Base-by-base conservation (phyloP, 1,140 invertebrate species). In the Halyomorpha halys region DNA sequence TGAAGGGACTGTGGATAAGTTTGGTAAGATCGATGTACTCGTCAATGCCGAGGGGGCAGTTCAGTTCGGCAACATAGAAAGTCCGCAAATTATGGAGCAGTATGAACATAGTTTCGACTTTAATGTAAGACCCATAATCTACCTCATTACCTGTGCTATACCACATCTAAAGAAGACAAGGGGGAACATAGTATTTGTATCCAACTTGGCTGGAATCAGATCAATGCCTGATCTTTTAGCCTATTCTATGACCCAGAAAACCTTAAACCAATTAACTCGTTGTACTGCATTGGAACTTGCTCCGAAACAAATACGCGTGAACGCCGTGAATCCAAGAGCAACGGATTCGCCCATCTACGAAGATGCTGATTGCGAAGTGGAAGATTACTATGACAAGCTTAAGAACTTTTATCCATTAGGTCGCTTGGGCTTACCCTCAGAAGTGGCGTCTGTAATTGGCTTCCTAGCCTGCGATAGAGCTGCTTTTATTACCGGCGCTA, bases 31-130 rank as follows among this genome's bases (percentile, higher is more conserved):
- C 8, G 87, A 91, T 75, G 81, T 91, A 34, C 73, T 91, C 44
- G 78, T 96, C 0, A 95, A 95, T 74, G 90, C 87, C 79, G 92
- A 91, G 39, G 92, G 92, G 6, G 84, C 90, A 60, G 72, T 94
- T 21, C 87, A 87, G 71, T 77, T 73, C 59, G 93, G 91, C 53
- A 79, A 77, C 14, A 91, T 94, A 69, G 90, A 94, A 76, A 76
- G 72, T 30, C 78, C 78, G n/a, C 71, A 73, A 5, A 39, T 39
- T 4, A 8, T 82, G 54, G 72, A 78, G 64, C 74, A 77, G 53
- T 81, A 75, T 71, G 81, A 83, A 66, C 66, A 70, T 61, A 21
- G 77, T 3, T 78, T 83, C 67, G 75, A 77, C 66, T 72, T 75
- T 19, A 82, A 83, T 71, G 76, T 82, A 21, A 73, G 77, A 14